Percentiles rank a stretch among this genome's conserved stretches.
These are phyloP conservation scores for Globodera rostochiensis DNA, from an alignment of 1,140 invertebrate genomes.

Conservation along the genomic window DNA sequence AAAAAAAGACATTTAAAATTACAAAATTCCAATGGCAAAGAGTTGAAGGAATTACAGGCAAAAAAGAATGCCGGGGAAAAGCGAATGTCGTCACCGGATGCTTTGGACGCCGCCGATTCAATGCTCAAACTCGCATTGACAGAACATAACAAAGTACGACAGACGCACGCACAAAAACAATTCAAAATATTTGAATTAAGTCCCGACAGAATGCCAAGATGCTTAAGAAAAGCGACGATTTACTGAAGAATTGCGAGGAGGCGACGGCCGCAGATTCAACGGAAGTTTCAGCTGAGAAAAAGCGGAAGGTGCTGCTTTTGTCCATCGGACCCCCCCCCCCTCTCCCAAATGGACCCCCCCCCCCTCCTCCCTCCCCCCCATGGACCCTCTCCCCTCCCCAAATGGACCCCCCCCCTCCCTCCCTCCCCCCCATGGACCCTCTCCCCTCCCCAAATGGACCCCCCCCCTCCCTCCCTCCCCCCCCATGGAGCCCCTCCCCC, in stretches of 20 bases:
- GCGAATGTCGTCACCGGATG: neutral
- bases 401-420: neutral
- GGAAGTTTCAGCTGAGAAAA: neutral
- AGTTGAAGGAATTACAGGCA: neutral
- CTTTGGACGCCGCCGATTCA: constrained; percentile 12
- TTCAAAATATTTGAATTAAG: neutral
- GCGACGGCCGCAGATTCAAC: neutral
- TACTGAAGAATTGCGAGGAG: constrained; percentile 1
- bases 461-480: neutral
- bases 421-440: neutral
- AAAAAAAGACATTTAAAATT: constrained; percentile 3
- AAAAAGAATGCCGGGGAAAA: neutral
- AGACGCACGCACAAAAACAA: neutral
- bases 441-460: no score
- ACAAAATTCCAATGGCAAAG: neutral
- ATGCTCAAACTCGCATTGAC: constrained; percentile 25
- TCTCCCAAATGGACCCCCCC: no score
- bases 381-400: no score
- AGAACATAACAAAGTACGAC: neutral
- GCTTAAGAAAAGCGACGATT: neutral
- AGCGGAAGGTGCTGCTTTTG: neutral
- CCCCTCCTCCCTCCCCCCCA: no score
- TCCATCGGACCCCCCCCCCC: no score
- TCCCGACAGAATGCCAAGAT: neutral
- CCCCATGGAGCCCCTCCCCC: neutral